Evolutionary conservation across 2,888 invertebrate species (phyloP).

Genomic region (Alcis repandata): DNA sequence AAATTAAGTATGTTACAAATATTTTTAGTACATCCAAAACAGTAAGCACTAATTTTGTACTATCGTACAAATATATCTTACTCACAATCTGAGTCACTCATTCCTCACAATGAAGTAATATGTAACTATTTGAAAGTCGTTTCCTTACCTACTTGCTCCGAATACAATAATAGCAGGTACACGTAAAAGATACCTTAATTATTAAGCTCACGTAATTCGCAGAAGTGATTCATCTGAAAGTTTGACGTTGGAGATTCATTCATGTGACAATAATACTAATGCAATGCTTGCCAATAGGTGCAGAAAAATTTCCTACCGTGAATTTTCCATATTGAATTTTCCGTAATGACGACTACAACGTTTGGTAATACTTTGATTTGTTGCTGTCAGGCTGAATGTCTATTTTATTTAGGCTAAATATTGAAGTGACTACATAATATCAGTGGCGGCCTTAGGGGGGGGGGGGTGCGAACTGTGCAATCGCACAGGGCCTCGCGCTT

Average conservation of each 20-base stretch:
- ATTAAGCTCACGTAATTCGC: conserved; percentile 9
- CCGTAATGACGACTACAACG: too few relatives aligned
- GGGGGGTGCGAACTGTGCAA: too few relatives aligned
- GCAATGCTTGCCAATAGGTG: too few relatives aligned
- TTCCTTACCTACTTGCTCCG: conserved; percentile 1
- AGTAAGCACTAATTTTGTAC: not conserved
- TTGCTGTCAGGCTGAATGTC: too few relatives aligned
- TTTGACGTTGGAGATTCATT: not conserved
- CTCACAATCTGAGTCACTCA: conserved; percentile 13
- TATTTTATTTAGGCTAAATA: too few relatives aligned
- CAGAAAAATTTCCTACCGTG: too few relatives aligned
- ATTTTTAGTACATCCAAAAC: not conserved
- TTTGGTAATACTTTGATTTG: too few relatives aligned
- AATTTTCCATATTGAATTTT: too few relatives aligned
- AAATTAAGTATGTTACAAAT: too few relatives aligned
- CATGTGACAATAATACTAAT: not conserved
- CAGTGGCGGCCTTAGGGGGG: too few relatives aligned
- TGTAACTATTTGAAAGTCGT: conserved; percentile 17
- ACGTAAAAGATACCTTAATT: not conserved
- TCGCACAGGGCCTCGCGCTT: too few relatives aligned
- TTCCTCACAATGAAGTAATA: conserved; percentile 14
- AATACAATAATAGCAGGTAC: not conserved
- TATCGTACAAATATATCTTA: not conserved
- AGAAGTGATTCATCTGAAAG: conserved; percentile 10
- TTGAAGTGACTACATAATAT: too few relatives aligned